Evolutionary conservation across 1,140 invertebrate species (phyloP).

Genomic region (Aphaenogaster ashmeadi): DNA sequence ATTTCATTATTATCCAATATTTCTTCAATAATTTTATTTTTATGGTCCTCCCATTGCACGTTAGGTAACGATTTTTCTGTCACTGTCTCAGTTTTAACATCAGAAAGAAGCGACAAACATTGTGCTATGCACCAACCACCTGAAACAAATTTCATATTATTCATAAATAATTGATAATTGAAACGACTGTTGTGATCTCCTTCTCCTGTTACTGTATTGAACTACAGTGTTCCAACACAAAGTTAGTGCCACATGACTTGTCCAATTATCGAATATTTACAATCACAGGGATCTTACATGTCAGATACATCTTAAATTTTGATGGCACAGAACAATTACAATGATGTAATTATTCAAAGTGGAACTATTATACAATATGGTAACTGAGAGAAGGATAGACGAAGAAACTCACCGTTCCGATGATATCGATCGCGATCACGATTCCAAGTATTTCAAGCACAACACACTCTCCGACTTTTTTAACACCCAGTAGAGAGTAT

Average conservation of each 20-base stretch:
- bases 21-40: not conserved
- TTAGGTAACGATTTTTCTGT: not conserved
- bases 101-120: constrained; percentile 45
- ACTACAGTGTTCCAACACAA: constrained; percentile 44
- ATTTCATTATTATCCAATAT: not conserved
- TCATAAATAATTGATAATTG: constrained; percentile 32
- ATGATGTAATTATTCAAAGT: constrained; percentile 32
- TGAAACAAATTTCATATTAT: constrained; percentile 73
- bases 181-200: constrained; percentile 11
- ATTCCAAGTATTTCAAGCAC: constrained; percentile 77
- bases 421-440: constrained; percentile 78
- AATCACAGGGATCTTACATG: constrained; percentile 14
- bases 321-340: constrained; percentile 31
- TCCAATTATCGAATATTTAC: constrained; percentile 25
- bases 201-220: constrained; percentile 61
- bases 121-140: constrained; percentile 78
- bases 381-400: constrained; percentile 87
- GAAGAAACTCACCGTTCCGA: constrained; percentile 85
- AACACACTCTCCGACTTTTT: constrained; percentile 76
- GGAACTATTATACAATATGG: constrained; percentile 66
- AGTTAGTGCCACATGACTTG: constrained; percentile 29
- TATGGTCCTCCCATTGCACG: not conserved
- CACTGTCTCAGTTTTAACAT: not conserved
- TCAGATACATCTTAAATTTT: constrained; percentile 57
- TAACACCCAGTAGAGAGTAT: constrained; percentile 74